These are phyloP conservation scores for Gnathonemus longibarbis DNA, from an alignment of 2,113 vertebrate species.

Conservation along the genomic window DNA sequence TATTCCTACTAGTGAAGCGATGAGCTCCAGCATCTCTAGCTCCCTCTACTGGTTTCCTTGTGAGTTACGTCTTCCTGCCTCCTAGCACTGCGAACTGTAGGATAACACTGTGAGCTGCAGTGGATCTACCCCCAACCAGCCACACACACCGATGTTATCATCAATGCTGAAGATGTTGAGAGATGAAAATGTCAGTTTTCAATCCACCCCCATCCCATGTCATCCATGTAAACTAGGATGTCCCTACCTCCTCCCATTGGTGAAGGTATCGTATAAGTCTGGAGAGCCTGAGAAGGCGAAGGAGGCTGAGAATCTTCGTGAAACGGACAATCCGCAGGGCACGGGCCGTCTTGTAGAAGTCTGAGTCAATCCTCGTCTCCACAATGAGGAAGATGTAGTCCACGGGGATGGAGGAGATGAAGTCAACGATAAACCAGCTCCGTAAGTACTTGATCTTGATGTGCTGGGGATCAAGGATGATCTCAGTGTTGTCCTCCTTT, in stretches of 20 bases:
- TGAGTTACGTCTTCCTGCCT: background rate
- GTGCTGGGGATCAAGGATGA: constrained; percentile 88
- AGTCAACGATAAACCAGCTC: constrained; percentile 97
- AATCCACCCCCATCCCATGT: background rate
- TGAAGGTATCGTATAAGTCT: constrained; percentile 97
- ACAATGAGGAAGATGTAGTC: constrained; percentile 99
- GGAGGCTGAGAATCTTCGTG: constrained; percentile 94
- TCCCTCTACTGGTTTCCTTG: background rate
- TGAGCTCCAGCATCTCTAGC: background rate
- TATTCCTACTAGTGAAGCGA: background rate
- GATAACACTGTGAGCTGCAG: background rate
- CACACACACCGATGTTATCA: background rate
- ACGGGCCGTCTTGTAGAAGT: constrained; percentile 95
- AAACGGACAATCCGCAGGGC: constrained; percentile 95
- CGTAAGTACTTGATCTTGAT: constrained; percentile 98
- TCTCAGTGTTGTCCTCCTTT: constrained; percentile 97
- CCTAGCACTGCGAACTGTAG: background rate
- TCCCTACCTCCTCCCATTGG: constrained; percentile 96
- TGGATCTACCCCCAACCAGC: background rate
- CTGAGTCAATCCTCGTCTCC: constrained; percentile 92
- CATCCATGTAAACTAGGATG: background rate
- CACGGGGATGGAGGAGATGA: constrained; percentile 96
- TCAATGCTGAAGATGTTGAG: background rate
- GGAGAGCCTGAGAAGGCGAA: constrained; percentile 85
- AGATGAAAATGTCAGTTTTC: background rate